Percentiles rank a stretch among this genome's conserved stretches.
Evolutionary conservation across 2,888 invertebrate species (phyloP).

Genomic region (Camptogramma bilineatum): DNA sequence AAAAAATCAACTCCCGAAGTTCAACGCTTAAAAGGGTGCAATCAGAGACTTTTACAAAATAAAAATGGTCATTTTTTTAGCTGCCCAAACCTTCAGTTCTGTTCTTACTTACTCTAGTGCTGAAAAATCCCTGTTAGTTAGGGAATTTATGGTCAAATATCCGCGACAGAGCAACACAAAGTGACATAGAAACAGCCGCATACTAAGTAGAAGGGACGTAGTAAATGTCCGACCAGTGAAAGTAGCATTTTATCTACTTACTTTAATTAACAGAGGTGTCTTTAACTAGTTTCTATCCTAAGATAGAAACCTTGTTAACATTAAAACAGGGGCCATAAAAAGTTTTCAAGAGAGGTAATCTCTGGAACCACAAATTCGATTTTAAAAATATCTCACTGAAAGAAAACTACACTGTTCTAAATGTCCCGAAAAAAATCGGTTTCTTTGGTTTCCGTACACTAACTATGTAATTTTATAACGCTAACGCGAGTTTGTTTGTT

Average conservation of each 20-base stretch:
- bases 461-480: too few relatives aligned
- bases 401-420: not conserved
- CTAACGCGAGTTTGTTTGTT: too few relatives aligned
- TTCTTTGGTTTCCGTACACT: too few relatives aligned
- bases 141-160: conserved; percentile 34
- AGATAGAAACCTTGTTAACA: not conserved
- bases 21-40: too few relatives aligned
- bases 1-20: too few relatives aligned
- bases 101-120: conserved; percentile 1
- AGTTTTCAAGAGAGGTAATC: not conserved
- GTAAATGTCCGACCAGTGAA: not conserved
- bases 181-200: conserved; percentile 6
- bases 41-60: not conserved
- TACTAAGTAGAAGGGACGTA: conserved; percentile 13
- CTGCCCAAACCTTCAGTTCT: not conserved
- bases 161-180: conserved; percentile 6
- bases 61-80: not conserved
- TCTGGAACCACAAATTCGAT: not conserved
- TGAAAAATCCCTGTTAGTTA: conserved; percentile 6
- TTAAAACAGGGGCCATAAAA: not conserved
- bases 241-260: not conserved
- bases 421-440: too few relatives aligned
- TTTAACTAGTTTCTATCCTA: not conserved
- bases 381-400: not conserved
- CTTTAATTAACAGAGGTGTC: not conserved